A percentile compares a stretch with the other conserved stretches of the same genome.
These are phyloP conservation scores for Stichopus chloronotus DNA, from an alignment of 35 echinoderm and acorn worm genomes.

Conservation along the genomic window DNA sequence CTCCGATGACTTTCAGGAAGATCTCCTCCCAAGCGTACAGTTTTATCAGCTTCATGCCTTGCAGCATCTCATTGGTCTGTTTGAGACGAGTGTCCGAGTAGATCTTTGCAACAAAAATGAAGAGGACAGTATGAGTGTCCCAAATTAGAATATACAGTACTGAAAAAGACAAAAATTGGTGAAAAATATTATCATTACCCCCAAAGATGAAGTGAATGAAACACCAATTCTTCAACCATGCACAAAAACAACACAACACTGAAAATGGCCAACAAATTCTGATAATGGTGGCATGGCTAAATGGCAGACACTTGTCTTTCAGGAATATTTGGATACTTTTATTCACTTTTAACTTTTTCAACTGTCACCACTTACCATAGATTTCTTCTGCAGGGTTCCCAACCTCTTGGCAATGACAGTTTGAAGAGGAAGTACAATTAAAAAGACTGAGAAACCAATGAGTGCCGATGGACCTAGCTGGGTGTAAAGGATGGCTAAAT, in stretches of 20 bases:
- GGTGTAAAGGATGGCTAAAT: constrained; percentile 71
- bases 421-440: constrained; percentile 78
- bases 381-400: constrained; percentile 69
- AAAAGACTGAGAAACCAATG: constrained; percentile 78
- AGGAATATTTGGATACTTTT: no score
- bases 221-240: no score
- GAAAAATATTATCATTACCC: not conserved
- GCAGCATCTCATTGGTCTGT: constrained; percentile 91
- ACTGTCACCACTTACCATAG: constrained; percentile 67
- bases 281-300: no score
- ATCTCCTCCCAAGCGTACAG: constrained; percentile 95
- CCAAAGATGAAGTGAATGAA: no score
- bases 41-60: constrained; percentile 95
- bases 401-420: constrained; percentile 67
- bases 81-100: constrained; percentile 84
- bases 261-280: no score
- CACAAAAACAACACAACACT: no score
- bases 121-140: not conserved
- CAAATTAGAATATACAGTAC: not conserved
- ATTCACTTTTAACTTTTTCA: no score
- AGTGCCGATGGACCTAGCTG: constrained; percentile 81
- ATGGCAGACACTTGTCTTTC: no score
- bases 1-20: constrained; percentile 72
- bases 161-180: not conserved
- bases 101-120: constrained; percentile 20